Conservation (phyloP, 2,888 invertebrate species). For the Caenorhabditis panamensis region DNA sequence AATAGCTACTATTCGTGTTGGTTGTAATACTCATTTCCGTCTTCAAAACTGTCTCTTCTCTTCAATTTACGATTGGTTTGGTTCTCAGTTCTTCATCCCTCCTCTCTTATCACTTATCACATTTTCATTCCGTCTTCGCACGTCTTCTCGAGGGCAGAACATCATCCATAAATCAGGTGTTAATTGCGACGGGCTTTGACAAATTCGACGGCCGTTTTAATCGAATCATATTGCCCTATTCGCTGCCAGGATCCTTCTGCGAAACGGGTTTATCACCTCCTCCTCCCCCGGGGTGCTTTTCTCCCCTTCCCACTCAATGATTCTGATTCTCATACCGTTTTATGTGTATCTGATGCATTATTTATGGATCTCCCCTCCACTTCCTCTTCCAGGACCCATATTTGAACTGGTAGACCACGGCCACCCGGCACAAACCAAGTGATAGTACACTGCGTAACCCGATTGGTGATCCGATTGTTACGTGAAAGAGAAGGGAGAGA, state of each 20-base stretch:
- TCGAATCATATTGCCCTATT: conserved; percentile 50
- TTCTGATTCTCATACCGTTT: conserved; percentile 22
- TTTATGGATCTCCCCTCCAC: background rate
- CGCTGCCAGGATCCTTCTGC: conserved; percentile 47
- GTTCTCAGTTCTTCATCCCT: conserved; percentile 4
- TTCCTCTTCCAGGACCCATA: background rate
- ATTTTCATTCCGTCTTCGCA: background rate
- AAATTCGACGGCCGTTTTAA: conserved; percentile 49
- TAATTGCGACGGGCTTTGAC: conserved; percentile 41
- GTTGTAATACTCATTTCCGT: conserved; percentile 33
- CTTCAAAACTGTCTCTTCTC: conserved; percentile 9
- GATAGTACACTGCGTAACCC: conserved; percentile 1
- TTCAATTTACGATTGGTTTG: conserved; percentile 23
- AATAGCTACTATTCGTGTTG: conserved; percentile 10
- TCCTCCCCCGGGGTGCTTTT: background rate
- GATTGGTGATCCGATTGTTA: conserved; percentile 31
- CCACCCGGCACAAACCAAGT: background rate
- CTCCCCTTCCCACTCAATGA: conserved; percentile 8
- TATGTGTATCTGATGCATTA: conserved; percentile 25
- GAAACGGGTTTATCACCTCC: conserved; percentile 51
- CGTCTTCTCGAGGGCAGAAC: conserved; percentile 27
- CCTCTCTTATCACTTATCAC: conserved; percentile 32
- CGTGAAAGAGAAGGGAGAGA: conserved; percentile 27
- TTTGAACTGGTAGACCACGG: conserved; percentile 3
- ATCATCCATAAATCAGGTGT: conserved; percentile 55